phyloP scores from a whole-genome alignment of 2,113 vertebrate genomes.

The Oceanodroma tethys region DNA sequence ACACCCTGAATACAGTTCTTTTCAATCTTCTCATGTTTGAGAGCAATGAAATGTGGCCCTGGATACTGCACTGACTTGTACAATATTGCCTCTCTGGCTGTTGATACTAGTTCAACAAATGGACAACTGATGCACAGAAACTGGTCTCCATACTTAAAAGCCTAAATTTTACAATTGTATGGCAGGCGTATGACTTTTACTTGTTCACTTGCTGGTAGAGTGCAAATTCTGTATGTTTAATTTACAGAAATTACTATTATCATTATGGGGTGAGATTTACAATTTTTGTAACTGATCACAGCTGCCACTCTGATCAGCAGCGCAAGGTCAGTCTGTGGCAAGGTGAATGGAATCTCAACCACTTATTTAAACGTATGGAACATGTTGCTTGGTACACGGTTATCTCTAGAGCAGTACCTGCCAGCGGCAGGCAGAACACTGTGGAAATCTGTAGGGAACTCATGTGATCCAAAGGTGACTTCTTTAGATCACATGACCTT shows the following conservation, averaged over 20 bases:
- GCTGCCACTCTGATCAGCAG: background rate
- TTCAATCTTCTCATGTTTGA: background rate
- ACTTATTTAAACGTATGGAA: background rate
- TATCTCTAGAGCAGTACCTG: background rate
- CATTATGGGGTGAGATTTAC: background rate
- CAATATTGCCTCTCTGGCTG: background rate
- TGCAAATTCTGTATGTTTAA: background rate
- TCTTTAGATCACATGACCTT: background rate
- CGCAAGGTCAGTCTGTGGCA: background rate
- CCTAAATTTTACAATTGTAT: background rate
- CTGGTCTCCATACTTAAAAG: background rate
- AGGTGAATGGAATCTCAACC: background rate
- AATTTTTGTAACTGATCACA: background rate
- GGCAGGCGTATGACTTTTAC: background rate
- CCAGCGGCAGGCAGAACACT: background rate
- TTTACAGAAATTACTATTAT: background rate
- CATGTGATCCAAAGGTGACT: background rate
- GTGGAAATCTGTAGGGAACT: background rate
- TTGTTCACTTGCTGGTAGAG: background rate
- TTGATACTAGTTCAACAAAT: background rate
- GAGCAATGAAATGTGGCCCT: background rate
- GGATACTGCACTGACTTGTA: background rate
- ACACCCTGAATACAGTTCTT: background rate
- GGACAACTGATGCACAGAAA: background rate
- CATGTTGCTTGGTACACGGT: accelerated